A percentile compares a stretch with the other conserved stretches of the same genome.
Evolutionary conservation across 2,888 invertebrate genomes (phyloP).

Genomic region (Volucella inanis): DNA sequence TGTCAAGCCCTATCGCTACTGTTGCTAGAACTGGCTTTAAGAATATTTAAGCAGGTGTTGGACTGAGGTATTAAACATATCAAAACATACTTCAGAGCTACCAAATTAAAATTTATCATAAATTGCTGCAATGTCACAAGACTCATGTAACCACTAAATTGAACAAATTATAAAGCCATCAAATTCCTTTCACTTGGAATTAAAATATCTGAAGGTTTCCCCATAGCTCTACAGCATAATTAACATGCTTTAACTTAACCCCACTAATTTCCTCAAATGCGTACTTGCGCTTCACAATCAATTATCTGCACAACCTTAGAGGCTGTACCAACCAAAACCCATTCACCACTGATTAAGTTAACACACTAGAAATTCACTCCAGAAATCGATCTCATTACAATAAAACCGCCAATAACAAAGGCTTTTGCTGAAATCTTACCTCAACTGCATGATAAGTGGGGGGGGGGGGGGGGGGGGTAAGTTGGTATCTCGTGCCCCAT

Average conservation of each 20-base stretch:
- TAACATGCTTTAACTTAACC: constrained; percentile 24
- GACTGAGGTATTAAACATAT: too few relatives aligned
- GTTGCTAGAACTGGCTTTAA: too few relatives aligned
- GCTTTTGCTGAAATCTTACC: constrained; percentile 1
- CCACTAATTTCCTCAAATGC: constrained; percentile 36
- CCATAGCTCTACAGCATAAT: constrained; percentile 20
- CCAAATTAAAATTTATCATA: too few relatives aligned
- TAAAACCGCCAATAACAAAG: constrained; percentile 39
- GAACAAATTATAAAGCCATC: constrained; percentile 45
- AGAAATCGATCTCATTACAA: constrained; percentile 50
- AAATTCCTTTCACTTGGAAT: constrained; percentile 35
- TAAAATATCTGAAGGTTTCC: constrained; percentile 28
- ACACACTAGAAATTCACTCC: constrained; percentile 15
- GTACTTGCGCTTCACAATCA: constrained; percentile 18
- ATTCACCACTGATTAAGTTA: constrained; percentile 10
- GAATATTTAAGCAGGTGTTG: too few relatives aligned
- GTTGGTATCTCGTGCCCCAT: neutral
- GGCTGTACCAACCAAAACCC: neutral
- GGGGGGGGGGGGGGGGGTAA: too few relatives aligned
- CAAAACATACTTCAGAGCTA: too few relatives aligned
- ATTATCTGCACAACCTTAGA: constrained; percentile 31
- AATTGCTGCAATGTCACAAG: too few relatives aligned
- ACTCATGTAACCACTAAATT: constrained; percentile 1
- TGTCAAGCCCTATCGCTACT: too few relatives aligned
- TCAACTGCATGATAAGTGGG: neutral